Conservation (phyloP, 2,888 invertebrate genomes). For the Anarsia innoxiella region DNA sequence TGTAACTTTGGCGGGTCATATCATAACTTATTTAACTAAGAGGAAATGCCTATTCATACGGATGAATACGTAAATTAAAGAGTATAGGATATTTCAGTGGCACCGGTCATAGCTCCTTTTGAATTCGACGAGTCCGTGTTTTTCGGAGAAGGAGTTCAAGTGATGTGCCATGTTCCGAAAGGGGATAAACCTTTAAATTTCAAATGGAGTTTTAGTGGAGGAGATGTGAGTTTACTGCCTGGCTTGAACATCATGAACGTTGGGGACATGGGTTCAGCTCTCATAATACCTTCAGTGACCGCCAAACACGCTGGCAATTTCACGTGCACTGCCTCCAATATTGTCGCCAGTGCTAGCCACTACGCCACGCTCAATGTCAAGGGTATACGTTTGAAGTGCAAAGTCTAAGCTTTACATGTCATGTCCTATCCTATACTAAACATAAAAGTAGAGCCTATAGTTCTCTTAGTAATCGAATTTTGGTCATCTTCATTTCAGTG, state of each 20-base stretch:
- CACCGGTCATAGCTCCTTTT: slow-evolving; percentile 76
- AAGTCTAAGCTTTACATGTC: slow-evolving; percentile 46
- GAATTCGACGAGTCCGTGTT: slow-evolving; percentile 75
- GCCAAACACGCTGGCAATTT: slow-evolving; percentile 82
- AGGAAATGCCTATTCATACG: no score
- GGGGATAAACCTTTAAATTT: slow-evolving; percentile 84
- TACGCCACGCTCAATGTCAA: slow-evolving; percentile 78
- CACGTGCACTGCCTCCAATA: slow-evolving; percentile 78
- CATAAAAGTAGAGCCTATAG: slow-evolving; percentile 5
- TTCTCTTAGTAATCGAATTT: slow-evolving; percentile 15
- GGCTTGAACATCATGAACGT: slow-evolving; percentile 79
- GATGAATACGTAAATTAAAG: slow-evolving; percentile 3
- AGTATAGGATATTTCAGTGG: slow-evolving; percentile 60
- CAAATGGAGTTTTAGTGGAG: slow-evolving; percentile 83
- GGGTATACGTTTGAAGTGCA: slow-evolving; percentile 59
- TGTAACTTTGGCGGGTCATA: slow-evolving; percentile 72
- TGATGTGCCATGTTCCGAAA: slow-evolving; percentile 77
- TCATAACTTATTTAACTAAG: no score
- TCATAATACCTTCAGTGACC: slow-evolving; percentile 81
- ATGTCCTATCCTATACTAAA: slow-evolving; percentile 26
- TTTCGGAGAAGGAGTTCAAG: slow-evolving; percentile 75
- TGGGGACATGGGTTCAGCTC: slow-evolving; percentile 78
- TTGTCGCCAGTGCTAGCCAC: slow-evolving; percentile 76
- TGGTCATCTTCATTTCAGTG: slow-evolving; percentile 56
- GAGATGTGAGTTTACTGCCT: slow-evolving; percentile 71